A percentile compares a stretch with the other conserved stretches of the same genome.
phyloP scores from a whole-genome alignment of 1,140 invertebrate species.

The Neodiprion fabricii region DNA sequence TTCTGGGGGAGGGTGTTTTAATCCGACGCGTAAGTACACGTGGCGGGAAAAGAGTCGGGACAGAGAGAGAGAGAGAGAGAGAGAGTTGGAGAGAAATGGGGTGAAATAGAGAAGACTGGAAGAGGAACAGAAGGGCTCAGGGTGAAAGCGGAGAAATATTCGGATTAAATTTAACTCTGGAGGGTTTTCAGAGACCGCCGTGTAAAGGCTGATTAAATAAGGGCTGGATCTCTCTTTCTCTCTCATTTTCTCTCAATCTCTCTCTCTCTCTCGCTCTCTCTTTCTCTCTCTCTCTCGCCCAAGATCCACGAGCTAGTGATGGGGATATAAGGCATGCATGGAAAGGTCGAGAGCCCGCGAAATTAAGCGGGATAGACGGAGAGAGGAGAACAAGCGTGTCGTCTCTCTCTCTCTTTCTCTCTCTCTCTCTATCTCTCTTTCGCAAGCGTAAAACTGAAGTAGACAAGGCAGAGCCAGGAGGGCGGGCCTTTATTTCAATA shows the following conservation, averaged over 20 bases:
- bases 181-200: conserved; percentile 4
- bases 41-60: background rate
- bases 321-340: background rate
- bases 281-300: background rate
- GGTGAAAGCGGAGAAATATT: conserved; percentile 5
- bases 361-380: background rate
- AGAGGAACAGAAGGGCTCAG: background rate
- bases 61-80: background rate
- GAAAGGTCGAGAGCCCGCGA: too few species aligned
- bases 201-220: conserved; percentile 16
- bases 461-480: background rate
- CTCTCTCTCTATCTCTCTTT: too few species aligned
- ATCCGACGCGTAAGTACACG: background rate
- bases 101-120: background rate
- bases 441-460: background rate
- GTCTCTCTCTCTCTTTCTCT: too few species aligned
- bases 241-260: background rate
- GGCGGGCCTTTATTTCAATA: background rate
- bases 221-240: background rate
- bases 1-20: background rate
- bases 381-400: too few species aligned
- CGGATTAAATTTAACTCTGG: conserved; percentile 10
- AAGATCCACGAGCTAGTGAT: background rate
- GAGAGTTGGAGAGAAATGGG: background rate
- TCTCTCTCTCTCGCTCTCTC: too few species aligned